These are phyloP conservation scores for Laodelphax striatellus DNA, from an alignment of 1,140 invertebrate genomes.

Conservation along the genomic window DNA sequence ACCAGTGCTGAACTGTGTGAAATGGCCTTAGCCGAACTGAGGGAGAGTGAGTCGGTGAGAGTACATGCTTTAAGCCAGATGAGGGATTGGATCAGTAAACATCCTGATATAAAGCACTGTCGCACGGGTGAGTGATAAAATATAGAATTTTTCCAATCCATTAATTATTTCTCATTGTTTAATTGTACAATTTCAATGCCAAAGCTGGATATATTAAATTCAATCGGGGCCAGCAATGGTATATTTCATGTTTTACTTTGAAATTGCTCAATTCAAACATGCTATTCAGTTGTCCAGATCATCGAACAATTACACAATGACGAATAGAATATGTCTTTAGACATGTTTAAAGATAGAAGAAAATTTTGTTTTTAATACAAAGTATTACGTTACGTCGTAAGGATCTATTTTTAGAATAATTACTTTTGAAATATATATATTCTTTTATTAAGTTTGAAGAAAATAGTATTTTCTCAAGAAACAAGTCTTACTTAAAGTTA, in stretches of 20 bases:
- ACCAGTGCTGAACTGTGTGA: constrained; percentile 38
- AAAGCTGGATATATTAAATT: neutral
- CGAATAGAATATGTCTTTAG: too few species aligned
- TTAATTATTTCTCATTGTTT: neutral
- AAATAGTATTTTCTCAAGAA: too few species aligned
- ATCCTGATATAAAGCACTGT: constrained; percentile 53
- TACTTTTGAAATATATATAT: too few species aligned
- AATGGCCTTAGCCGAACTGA: constrained; percentile 51
- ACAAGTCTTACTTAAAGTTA: too few species aligned
- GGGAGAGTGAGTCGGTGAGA: constrained; percentile 53
- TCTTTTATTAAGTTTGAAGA: too few species aligned
- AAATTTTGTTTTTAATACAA: too few species aligned
- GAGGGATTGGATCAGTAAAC: constrained; percentile 56
- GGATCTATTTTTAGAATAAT: too few species aligned
- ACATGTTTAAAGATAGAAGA: too few species aligned
- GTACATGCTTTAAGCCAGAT: constrained; percentile 52
- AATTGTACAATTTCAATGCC: neutral
- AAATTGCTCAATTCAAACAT: too few species aligned
- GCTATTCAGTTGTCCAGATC: too few species aligned
- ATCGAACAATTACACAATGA: too few species aligned
- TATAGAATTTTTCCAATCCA: constrained; percentile 5
- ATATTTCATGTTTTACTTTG: neutral
- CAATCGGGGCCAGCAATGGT: neutral
- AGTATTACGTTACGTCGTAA: too few species aligned
- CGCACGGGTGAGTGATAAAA: constrained; percentile 45